Percentiles rank a stretch among this genome's conserved stretches.
Evolutionary conservation across 2,797 vertebrate species (phyloP).

Genomic region (Anniella stebbinsi): DNA sequence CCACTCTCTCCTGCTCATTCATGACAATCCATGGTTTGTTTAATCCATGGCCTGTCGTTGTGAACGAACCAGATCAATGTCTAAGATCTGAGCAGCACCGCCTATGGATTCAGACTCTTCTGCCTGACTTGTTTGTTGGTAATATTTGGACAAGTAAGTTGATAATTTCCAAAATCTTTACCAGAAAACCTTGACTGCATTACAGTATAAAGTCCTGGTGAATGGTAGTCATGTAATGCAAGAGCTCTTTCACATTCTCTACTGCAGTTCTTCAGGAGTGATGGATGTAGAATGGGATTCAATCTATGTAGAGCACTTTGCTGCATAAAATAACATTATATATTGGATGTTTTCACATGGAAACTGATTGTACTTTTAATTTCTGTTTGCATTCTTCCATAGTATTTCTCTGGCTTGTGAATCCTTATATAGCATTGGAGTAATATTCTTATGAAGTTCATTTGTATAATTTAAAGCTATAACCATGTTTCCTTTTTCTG

Average conservation of each 20-base stretch:
- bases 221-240: no score
- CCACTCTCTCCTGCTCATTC: no score
- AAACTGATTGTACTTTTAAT: constrained; percentile 37
- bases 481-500: not conserved
- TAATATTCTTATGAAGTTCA: not conserved
- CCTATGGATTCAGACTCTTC: not conserved
- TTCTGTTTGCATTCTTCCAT: not conserved
- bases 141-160: not conserved
- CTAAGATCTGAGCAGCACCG: not conserved
- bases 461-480: not conserved
- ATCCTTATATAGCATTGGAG: not conserved
- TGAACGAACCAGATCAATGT: no score
- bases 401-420: not conserved
- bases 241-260: not conserved
- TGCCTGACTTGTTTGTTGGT: not conserved
- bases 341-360: constrained; percentile 12
- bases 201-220: not conserved
- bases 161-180: not conserved
- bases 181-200: not conserved
- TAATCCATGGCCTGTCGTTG: no score
- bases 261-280: not conserved
- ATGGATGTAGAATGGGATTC: not conserved
- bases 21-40: no score
- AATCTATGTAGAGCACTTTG: constrained; percentile 21
- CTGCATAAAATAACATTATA: constrained; percentile 25